Evolutionary conservation across 2,888 invertebrate genomes (phyloP).

Genomic region (Lissocephala sabroskyi): DNA sequence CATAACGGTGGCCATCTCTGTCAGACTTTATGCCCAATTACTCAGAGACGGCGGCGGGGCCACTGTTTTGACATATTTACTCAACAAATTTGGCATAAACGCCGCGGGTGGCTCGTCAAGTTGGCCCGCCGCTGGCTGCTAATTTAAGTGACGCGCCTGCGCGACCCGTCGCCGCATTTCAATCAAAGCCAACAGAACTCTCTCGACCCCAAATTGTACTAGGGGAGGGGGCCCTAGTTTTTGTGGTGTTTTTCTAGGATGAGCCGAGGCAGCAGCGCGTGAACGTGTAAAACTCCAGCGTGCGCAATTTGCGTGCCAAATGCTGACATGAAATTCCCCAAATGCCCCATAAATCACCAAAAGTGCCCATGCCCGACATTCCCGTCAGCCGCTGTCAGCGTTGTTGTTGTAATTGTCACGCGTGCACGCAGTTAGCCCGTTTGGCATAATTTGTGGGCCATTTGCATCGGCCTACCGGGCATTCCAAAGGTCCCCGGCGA

Average conservation of each 20-base stretch:
- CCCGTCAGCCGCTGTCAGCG: background rate
- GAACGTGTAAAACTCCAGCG: slow-evolving; percentile 11
- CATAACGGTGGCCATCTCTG: background rate
- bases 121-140: too few species aligned
- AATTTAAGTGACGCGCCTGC: slow-evolving; percentile 11
- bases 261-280: background rate
- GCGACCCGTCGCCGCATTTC: too few species aligned
- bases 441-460: slow-evolving; percentile 60
- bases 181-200: too few species aligned
- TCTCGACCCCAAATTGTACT: too few species aligned
- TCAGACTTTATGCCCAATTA: slow-evolving; percentile 50
- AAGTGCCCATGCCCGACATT: slow-evolving; percentile 10
- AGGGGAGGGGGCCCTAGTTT: too few species aligned
- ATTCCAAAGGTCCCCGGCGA: too few species aligned
- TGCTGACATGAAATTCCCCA: slow-evolving; percentile 49
- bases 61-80: slow-evolving; percentile 54
- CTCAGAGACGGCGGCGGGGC: slow-evolving; percentile 25
- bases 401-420: slow-evolving; percentile 10
- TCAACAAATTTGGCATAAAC: slow-evolving; percentile 47
- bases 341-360: slow-evolving; percentile 50
- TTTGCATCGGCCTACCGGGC: too few species aligned
- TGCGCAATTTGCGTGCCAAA: slow-evolving; percentile 50
- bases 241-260: slow-evolving; percentile 4
- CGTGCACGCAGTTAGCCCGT: slow-evolving; percentile 10
- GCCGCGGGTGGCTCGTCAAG: slow-evolving; percentile 8